Evolutionary conservation across 2,113 vertebrate genomes (phyloP), one percentile per base, ranked within the genome.

Genomic region (Progne subis): DNA sequence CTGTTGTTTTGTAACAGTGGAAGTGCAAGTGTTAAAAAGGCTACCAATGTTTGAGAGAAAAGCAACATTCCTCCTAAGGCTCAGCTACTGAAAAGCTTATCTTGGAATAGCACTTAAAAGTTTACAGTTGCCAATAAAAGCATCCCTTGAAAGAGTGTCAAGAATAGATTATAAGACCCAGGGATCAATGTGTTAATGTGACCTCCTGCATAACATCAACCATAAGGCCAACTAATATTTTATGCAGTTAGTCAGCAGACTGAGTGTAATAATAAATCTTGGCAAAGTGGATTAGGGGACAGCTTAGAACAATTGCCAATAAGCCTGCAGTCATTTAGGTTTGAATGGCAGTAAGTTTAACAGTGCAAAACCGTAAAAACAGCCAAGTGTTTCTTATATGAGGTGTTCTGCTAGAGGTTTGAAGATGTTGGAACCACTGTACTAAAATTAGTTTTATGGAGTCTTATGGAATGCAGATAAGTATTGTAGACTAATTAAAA

Each of bases 261-360:
- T 56, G 52, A 90, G 49, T 76, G 79, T 70, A 84, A 75, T 67
- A 76, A 82, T 90, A 82, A 89, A 93, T 90, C 71, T 79, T 90
- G n/a, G 26, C 49, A 26, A 82, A 92, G 59, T 2, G 3, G 49
- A 60, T 47, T 82, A 57, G 11, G 8, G 34, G 65, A 70, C 43
- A 87, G 75, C 41, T 94, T 78, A 39, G 56, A 85, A 79, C 65
- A 90, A 61, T 55, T 88, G 61, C 57, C 39, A 68, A 4, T 72
- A 68, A 88, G 29, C 29, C 39, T 4, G 1, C 9, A 68, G 70
- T 50, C 37, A 37, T 56, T 71, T 32, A 55, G 39, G 68, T 76
- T 74, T 52, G 37, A 61, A 17, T 55, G 44, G 32, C 26, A 43
- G 25, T 25, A 50, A 75, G 25, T 75, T 83, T n/a, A 70, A 41